A percentile compares a stretch with the other conserved stretches of the same genome.
Evolutionary conservation across 2,888 invertebrate genomes (phyloP).

Genomic region (Gastrophysa polygoni): DNA sequence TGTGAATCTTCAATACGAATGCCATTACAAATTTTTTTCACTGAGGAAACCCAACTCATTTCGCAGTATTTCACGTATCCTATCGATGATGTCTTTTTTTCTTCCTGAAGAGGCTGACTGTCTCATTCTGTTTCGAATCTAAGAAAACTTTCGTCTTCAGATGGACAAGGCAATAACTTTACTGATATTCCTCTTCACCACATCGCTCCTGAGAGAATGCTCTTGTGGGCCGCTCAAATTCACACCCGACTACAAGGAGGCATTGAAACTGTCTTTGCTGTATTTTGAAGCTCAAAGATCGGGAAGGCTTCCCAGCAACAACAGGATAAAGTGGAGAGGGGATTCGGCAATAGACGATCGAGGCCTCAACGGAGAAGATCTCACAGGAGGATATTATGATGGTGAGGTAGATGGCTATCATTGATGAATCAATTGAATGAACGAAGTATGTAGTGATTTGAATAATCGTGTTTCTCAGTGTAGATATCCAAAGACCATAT

Average conservation of each 20-base stretch:
- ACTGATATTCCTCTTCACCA: not conserved
- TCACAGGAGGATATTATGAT: slow-evolving; percentile 65
- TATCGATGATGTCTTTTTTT: too few species aligned
- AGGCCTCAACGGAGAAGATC: slow-evolving; percentile 61
- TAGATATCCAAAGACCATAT: too few species aligned
- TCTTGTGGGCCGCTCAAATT: not conserved
- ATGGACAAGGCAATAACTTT: too few species aligned
- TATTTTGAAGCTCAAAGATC: slow-evolving; percentile 66
- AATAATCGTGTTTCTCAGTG: too few species aligned
- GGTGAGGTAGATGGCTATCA: slow-evolving; percentile 51
- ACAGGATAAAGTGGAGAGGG: slow-evolving; percentile 62
- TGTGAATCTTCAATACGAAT: too few species aligned
- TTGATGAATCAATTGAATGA: not conserved
- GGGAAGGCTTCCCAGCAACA: slow-evolving; percentile 60
- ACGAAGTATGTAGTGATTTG: not conserved
- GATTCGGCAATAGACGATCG: slow-evolving; percentile 62
- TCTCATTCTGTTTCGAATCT: too few species aligned
- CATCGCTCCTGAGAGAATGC: not conserved
- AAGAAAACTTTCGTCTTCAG: too few species aligned
- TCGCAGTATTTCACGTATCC: too few species aligned
- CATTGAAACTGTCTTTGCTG: slow-evolving; percentile 60
- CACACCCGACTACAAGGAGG: slow-evolving; percentile 57
- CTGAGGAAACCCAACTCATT: too few species aligned
- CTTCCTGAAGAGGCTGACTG: too few species aligned
- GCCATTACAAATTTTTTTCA: too few species aligned